Percentiles rank a stretch among this genome's conserved stretches.
Evolutionary conservation across 2,113 vertebrate species (phyloP).

Genomic region (Galemys pyrenaicus): DNA sequence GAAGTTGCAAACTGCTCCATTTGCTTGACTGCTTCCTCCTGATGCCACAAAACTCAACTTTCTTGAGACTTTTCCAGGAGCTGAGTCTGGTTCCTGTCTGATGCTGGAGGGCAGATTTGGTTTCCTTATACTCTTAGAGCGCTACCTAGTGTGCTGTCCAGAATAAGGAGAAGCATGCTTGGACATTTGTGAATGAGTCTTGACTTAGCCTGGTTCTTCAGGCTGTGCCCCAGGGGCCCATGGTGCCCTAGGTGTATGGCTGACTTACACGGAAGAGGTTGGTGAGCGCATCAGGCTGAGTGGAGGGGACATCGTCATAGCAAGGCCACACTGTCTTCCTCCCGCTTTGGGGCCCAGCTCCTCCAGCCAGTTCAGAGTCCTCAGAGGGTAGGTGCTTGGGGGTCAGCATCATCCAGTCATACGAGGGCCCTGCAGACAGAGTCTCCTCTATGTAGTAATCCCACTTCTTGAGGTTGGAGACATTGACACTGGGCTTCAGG

Average conservation of each 20-base stretch:
- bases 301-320: constrained; percentile 91
- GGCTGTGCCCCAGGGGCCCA: not conserved
- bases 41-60: not conserved
- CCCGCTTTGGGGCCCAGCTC: constrained; percentile 85
- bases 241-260: not conserved
- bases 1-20: not conserved
- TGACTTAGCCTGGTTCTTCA: not conserved
- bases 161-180: not conserved
- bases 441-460: constrained; percentile 97
- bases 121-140: not conserved
- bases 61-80: not conserved
- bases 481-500: constrained; percentile 92
- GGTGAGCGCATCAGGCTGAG: constrained; percentile 95
- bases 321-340: constrained; percentile 97
- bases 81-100: not conserved
- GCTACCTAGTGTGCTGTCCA: not conserved
- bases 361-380: constrained; percentile 83
- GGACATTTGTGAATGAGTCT: not conserved
- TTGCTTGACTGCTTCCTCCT: not conserved
- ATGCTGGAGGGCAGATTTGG: not conserved
- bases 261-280: constrained; percentile 92
- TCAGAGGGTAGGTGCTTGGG: constrained; percentile 84
- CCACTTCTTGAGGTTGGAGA: constrained; percentile 95
- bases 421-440: constrained; percentile 93
- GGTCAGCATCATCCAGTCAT: constrained; percentile 92